Base-by-base conservation (phyloP, 1,140 invertebrate genomes). In the Drosophila tsacasi region DNA sequence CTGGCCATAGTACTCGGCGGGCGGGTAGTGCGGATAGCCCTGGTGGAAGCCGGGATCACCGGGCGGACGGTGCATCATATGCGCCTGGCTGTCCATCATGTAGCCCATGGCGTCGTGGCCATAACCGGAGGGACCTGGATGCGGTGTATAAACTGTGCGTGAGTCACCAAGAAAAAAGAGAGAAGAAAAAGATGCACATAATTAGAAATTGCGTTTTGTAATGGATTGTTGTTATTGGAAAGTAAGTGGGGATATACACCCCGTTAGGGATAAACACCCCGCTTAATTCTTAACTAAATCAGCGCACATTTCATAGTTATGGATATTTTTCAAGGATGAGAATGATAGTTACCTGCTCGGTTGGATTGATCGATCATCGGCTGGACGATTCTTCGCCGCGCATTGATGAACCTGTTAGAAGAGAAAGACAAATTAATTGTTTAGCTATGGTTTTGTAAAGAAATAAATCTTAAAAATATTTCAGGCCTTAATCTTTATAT, bases 311-410 rank as follows among this genome's bases (percentile, higher is more conserved):
- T 89, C 85, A 68, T 84, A 79, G 73, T 90, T 89, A 89, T 87
- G 83, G 68, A 62, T 76, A 89, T 89, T 86, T 86, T 86, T 86
- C 40, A 59, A 12, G 35, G n/a, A 27, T 27, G 7, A 44, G 39
- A 59, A 4, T 27, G 17, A 85, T 90, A 91, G 35, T 97, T 96
- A 98, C 98, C 98, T 95, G 98, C 98, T 96, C 98, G 96, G 96
- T 99, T 99, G 93, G 98, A 99, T 95, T 97, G 98, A 95, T 98
- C 98, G 92, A 98, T 98, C 97, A 98, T 98, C 59, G 97, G 97
- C 93, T 98, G 98, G 78, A 99, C 97, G 94, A 99, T 99, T 95
- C 98, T 96, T 94, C 98, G 96, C 94, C 98, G 96, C 92, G 98
- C 98, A 94, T 99, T 99, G 94, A 99, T 99, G 94, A 99, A 99